These are phyloP conservation scores for Acleris holmiana DNA, from an alignment of 2,888 invertebrate species.

Conservation along the genomic window DNA sequence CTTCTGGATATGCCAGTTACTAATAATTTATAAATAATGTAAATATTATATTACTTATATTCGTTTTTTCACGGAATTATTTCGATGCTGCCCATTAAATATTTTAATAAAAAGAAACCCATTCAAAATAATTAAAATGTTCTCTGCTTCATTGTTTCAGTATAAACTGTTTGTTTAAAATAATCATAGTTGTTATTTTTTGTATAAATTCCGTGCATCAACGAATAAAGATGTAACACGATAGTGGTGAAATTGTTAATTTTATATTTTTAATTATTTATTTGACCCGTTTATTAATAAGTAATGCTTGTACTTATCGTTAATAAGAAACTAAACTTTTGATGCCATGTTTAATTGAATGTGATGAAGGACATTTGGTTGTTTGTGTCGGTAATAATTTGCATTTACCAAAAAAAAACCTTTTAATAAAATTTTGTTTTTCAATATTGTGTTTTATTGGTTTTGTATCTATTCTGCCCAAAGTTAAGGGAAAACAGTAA, in stretches of 20 bases:
- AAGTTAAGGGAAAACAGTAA: too few species aligned
- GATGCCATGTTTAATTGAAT: slow-evolving; percentile 67
- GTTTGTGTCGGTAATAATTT: slow-evolving; percentile 73
- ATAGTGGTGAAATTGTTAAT: slow-evolving; percentile 37
- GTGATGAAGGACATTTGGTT: slow-evolving; percentile 69
- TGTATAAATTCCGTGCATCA: slow-evolving; percentile 13
- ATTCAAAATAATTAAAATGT: too few species aligned
- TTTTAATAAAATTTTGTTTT: slow-evolving; percentile 40
- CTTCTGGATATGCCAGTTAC: slow-evolving; percentile 80
- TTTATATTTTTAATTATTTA: slow-evolving; percentile 60
- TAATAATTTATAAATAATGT: slow-evolving; percentile 66
- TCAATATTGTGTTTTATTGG: slow-evolving; percentile 54
- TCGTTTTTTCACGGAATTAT: slow-evolving; percentile 64
- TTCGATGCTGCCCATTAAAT: slow-evolving; percentile 22
- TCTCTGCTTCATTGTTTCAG: not conserved
- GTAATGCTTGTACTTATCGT: slow-evolving; percentile 73
- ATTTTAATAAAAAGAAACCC: too few species aligned
- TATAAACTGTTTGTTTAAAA: slow-evolving; percentile 20
- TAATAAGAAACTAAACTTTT: slow-evolving; percentile 56
- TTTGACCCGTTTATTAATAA: slow-evolving; percentile 56
- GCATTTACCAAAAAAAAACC: slow-evolving; percentile 81
- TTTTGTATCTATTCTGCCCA: not conserved
- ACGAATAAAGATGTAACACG: slow-evolving; percentile 17
- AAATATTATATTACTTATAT: slow-evolving; percentile 50
- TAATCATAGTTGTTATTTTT: not conserved